Evolutionary conservation across 2,888 invertebrate species (phyloP).

Genomic region (Selenia dentaria): DNA sequence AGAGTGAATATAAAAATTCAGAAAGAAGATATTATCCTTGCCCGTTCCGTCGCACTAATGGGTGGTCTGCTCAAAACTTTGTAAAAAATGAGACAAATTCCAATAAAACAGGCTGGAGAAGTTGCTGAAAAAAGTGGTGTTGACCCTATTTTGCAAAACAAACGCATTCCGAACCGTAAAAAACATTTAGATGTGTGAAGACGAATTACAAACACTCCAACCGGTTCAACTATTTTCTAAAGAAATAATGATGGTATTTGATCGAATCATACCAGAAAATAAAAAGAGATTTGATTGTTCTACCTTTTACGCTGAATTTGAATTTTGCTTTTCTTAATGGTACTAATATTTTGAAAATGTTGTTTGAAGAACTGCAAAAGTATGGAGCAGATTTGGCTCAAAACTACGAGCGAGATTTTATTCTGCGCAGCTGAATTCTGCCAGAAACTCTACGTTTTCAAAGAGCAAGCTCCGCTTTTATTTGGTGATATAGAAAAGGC

Average conservation of each 20-base stretch:
- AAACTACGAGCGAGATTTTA: slow-evolving; percentile 15
- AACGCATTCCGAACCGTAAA: slow-evolving; percentile 22
- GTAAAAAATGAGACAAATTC: slow-evolving; percentile 15
- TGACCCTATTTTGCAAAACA: slow-evolving; percentile 25
- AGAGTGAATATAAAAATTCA: background rate
- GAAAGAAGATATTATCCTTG: background rate
- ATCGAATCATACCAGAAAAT: slow-evolving; percentile 30
- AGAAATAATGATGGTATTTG: slow-evolving; percentile 32
- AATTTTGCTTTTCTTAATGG: slow-evolving; percentile 31
- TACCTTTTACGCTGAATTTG: slow-evolving; percentile 25
- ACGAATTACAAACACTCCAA: slow-evolving; percentile 29
- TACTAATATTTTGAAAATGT: slow-evolving; percentile 33
- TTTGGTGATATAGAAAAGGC: too few species aligned
- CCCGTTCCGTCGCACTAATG: background rate
- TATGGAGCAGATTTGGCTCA: slow-evolving; percentile 9
- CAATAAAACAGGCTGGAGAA: slow-evolving; percentile 31
- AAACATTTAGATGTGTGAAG: slow-evolving; percentile 32
- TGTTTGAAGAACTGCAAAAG: slow-evolving; percentile 35
- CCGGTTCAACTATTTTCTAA: slow-evolving; percentile 15
- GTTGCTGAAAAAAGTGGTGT: slow-evolving; percentile 24
- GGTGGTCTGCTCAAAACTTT: background rate
- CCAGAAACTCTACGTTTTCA: too few species aligned
- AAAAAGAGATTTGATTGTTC: slow-evolving; percentile 6
- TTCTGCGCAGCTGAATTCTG: too few species aligned
- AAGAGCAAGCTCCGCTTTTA: too few species aligned